phyloP scores from a whole-genome alignment of 1,140 invertebrate species.

The Drosophila hydei region DNA sequence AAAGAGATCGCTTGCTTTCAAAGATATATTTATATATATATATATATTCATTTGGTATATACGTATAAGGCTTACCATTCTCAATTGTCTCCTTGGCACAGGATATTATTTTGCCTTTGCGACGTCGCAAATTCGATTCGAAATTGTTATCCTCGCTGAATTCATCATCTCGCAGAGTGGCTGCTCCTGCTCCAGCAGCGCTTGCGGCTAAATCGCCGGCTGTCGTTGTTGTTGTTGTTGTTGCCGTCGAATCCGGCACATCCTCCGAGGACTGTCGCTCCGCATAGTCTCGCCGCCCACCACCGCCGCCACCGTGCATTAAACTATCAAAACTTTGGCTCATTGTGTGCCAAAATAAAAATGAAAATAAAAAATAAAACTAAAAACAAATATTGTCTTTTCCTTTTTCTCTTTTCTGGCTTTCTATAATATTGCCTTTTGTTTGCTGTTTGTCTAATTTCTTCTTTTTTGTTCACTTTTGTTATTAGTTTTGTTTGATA shows the following conservation, averaged over 20 bases:
- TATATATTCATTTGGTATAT: no score
- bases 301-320: constrained; percentile 50
- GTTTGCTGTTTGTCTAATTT: constrained; percentile 1
- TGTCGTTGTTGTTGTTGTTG: constrained; percentile 55
- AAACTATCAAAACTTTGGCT: constrained; percentile 80
- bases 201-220: constrained; percentile 40
- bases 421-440: constrained; percentile 15
- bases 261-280: constrained; percentile 80
- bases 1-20: not conserved
- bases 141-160: constrained; percentile 82
- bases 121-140: constrained; percentile 83
- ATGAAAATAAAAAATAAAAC: not conserved
- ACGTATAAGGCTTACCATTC: no score
- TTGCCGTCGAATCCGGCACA: constrained; percentile 66
- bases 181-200: constrained; percentile 30
- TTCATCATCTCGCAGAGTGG: constrained; percentile 61
- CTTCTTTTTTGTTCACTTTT: constrained; percentile 31
- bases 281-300: constrained; percentile 41
- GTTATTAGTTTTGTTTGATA: constrained; percentile 35
- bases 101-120: constrained; percentile 84
- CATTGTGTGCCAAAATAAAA: constrained; percentile 64
- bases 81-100: constrained; percentile 84
- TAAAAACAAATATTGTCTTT: constrained; percentile 26
- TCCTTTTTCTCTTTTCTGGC: constrained; percentile 13
- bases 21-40: no score